Evolutionary conservation across 2,113 vertebrate species (phyloP), one percentile per base, ranked within the genome.

Genomic region (Puntigrus tetrazona): DNA sequence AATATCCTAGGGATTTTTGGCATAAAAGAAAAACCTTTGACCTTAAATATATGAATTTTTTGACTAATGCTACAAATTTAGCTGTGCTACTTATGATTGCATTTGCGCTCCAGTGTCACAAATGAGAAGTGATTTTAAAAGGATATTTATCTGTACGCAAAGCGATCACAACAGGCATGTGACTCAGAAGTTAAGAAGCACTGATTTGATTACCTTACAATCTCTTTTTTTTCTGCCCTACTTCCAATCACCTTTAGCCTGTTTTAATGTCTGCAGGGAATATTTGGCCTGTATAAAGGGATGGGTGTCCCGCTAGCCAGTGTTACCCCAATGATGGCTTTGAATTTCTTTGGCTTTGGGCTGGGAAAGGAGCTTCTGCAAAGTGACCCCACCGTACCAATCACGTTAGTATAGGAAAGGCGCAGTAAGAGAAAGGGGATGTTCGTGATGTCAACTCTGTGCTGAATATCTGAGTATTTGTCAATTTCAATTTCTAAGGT

Each of bases 331-430:
- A 94, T 95, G 92, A 95, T 94, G 93, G 94, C 94, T 50, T 89
- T 95, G 89, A 92, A 93, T 36, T 95, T 95, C 90, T 94, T 95
- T n/a, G 94, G 94, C 27, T 95, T 94, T 38, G 94, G 93, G 41
- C 72, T 95, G 22, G 94, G 94, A 13, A 95, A 95, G 86, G 93
- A 93, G 85, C 89, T 95, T 6, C 93, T 94, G 77, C 94, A 95
- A 89, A 85, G 85, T 0, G 90, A 93, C 41, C 86, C 89, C 6
- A 45, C 72, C 14, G 85, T 87, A 31, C 86, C 89, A 0, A 90
- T 92, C 6, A 94, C 88, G 93, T 94, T 2, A 92, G 93, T 89
- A 59, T 67, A 52, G 25, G 20, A 47, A 20, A 29, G 77, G 29
- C 31, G 6, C 16, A 4, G 29, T 31, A 10, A 9, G 55, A 11